Conservation (phyloP, 2,113 vertebrate species). For the Hydrolagus affinis region DNA sequence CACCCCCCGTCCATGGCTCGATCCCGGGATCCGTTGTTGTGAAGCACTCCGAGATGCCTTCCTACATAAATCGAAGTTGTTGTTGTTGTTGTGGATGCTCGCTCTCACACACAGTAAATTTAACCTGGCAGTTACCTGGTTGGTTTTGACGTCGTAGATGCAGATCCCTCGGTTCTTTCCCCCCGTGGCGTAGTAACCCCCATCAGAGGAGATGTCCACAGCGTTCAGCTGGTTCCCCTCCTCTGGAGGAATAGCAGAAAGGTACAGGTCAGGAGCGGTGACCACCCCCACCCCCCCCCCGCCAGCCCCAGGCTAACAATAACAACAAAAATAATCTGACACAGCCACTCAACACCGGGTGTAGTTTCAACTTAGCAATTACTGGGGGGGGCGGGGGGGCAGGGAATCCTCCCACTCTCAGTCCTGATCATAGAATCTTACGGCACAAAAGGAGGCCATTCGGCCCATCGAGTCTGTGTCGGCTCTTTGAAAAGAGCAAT, state of each 20-base stretch:
- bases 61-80: no score
- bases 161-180: conserved; percentile 39
- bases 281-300: neutral
- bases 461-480: no score
- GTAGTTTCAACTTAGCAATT: neutral
- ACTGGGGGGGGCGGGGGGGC: neutral
- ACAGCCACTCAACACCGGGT: neutral
- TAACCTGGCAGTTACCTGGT: conserved; percentile 34
- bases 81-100: no score
- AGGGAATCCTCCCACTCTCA: no score
- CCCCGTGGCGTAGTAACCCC: conserved; percentile 35
- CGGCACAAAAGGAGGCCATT: no score
- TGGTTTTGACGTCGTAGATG: conserved; percentile 39
- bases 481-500: no score
- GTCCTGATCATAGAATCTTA: conserved; percentile 23
- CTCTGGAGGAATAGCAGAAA: conserved; percentile 29
- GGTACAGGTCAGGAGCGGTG: neutral
- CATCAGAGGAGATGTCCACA: conserved; percentile 38
- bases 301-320: neutral
- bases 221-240: conserved; percentile 38
- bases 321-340: no score
- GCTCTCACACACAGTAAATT: no score
- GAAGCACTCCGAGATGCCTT: no score
- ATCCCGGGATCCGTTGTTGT: no score
- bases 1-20: no score